A percentile compares a stretch with the other conserved stretches of the same genome.
phyloP scores from a whole-genome alignment of 2,797 vertebrate genomes.

The Myotis findleyi region DNA sequence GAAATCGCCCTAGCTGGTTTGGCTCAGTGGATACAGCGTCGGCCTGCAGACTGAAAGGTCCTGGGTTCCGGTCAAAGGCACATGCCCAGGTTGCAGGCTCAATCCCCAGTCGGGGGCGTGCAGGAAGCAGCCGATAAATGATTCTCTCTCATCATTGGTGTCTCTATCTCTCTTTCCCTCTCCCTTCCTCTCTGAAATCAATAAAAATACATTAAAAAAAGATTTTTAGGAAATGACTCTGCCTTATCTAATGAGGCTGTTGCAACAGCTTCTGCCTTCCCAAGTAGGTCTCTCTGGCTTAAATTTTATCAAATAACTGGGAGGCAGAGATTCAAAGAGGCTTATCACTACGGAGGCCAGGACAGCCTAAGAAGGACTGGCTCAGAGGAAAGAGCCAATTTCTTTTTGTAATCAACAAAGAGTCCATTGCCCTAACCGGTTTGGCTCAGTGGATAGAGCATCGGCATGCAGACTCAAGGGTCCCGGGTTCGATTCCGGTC shows the following conservation, averaged over 20 bases:
- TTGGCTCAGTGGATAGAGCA: too few species aligned
- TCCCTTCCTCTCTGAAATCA: too few species aligned
- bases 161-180: too few species aligned
- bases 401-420: background rate
- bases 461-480: too few species aligned
- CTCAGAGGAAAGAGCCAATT: background rate
- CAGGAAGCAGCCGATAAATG: too few species aligned
- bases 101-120: too few species aligned
- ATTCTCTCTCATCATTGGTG: too few species aligned
- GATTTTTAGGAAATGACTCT: constrained; percentile 8
- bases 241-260: background rate
- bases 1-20: background rate
- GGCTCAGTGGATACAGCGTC: too few species aligned
- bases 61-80: too few species aligned
- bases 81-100: too few species aligned
- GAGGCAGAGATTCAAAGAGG: constrained; percentile 1
- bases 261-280: background rate
- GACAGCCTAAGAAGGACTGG: background rate
- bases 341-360: constrained; percentile 27
- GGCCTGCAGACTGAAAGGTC: too few species aligned
- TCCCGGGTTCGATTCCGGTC: too few species aligned
- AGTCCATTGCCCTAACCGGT: background rate
- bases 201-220: background rate
- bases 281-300: constrained; percentile 21
- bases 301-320: constrained; percentile 23